phyloP scores from a whole-genome alignment of 2,888 invertebrate species.

The Lacanobia wlatinum region DNA sequence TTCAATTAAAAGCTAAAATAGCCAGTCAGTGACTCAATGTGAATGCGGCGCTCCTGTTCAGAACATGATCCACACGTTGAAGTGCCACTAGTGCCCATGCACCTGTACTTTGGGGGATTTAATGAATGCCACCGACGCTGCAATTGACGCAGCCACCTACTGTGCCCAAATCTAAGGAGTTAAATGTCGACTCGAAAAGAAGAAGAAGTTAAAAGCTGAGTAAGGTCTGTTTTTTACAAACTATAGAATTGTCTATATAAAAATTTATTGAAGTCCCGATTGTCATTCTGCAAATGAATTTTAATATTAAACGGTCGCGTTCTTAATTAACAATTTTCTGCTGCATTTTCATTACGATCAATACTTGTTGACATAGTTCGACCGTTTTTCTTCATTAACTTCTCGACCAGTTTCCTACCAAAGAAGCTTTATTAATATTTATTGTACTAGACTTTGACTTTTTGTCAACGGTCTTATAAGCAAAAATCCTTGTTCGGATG shows the following conservation, averaged over 20 bases:
- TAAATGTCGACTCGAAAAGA: too few species aligned
- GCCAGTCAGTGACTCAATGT: too few species aligned
- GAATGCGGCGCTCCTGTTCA: too few species aligned
- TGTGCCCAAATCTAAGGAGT: too few species aligned
- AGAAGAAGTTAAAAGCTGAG: too few species aligned
- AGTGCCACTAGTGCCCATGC: too few species aligned
- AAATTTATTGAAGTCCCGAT: conserved; percentile 30
- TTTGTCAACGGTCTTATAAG: background rate
- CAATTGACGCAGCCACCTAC: too few species aligned
- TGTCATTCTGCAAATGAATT: conserved; percentile 12
- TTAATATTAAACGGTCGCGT: conserved; percentile 30
- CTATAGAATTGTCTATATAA: background rate
- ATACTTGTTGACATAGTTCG: conserved; percentile 33
- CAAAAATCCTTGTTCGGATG: background rate
- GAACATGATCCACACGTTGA: too few species aligned
- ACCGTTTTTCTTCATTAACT: conserved; percentile 1
- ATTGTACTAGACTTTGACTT: conserved; percentile 1
- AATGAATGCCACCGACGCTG: too few species aligned
- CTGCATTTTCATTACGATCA: conserved; percentile 38
- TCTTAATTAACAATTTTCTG: conserved; percentile 38
- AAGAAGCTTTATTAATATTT: conserved; percentile 23
- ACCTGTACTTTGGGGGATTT: too few species aligned
- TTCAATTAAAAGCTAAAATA: background rate
- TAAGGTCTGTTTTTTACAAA: too few species aligned
- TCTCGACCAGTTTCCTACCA: background rate